A percentile compares a stretch with the other conserved stretches of the same genome.
Evolutionary conservation across 2,888 invertebrate species (phyloP).

Genomic region (Diloba caeruleocephala): DNA sequence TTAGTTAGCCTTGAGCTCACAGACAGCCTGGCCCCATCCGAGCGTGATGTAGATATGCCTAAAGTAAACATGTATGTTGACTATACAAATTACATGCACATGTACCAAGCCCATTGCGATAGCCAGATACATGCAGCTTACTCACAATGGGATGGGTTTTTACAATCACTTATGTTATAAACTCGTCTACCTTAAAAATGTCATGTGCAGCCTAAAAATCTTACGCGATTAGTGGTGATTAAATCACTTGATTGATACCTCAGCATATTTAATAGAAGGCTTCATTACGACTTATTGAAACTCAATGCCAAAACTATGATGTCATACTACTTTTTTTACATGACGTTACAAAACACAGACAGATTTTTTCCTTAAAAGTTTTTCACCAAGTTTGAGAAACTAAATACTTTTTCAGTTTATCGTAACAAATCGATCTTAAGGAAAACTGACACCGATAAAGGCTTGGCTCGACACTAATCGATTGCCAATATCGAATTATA

Average conservation of each 20-base stretch:
- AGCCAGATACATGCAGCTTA: conserved; percentile 25
- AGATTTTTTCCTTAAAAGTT: conserved; percentile 46
- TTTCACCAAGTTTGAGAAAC: conserved; percentile 61
- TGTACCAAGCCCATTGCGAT: conserved; percentile 34
- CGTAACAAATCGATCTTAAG: conserved; percentile 71
- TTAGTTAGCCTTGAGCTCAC: conserved; percentile 66
- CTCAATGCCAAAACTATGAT: conserved; percentile 46
- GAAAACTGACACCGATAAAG: conserved; percentile 66
- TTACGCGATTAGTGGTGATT: conserved; percentile 33
- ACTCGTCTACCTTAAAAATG: conserved; percentile 56
- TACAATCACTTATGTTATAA: conserved; percentile 41
- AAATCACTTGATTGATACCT: conserved; percentile 51
- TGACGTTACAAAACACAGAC: conserved; percentile 39
- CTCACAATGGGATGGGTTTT: conserved; percentile 42
- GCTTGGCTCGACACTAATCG: conserved; percentile 67
- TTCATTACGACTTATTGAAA: conserved; percentile 34
- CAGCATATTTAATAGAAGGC: conserved; percentile 8
- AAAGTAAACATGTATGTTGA: conserved; percentile 60
- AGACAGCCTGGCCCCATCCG: conserved; percentile 74
- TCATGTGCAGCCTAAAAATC: conserved; percentile 33
- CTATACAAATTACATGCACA: conserved; percentile 39
- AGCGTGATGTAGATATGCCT: conserved; percentile 58
- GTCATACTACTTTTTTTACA: conserved; percentile 38
- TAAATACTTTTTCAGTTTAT: conserved; percentile 63
- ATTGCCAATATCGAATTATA: conserved; percentile 73